Base-by-base conservation (phyloP, 1,140 invertebrate genomes). In the Saccostrea echinata region DNA sequence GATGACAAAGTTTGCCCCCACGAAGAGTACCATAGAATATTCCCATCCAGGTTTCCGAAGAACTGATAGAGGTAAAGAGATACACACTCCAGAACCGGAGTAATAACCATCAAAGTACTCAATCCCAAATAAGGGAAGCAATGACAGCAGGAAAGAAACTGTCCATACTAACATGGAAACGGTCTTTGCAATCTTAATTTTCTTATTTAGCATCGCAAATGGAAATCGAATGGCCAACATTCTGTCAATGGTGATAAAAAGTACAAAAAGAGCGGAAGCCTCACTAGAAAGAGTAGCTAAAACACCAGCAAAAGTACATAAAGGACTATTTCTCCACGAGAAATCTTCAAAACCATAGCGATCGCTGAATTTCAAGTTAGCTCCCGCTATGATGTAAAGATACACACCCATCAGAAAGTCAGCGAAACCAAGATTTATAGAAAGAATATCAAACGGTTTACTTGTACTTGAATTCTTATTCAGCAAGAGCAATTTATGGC, bases 281-380 rank as follows among this genome's bases (percentile, higher is more conserved):
- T 97, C 96, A 89, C 96, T 96, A 81, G 96, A 97, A 84, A 97
- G 95, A 30, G 96, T 97, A 90, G 96, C 96, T 64, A 97, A 92
- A 90, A 97, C 96, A n/a, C 97, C 97, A 94, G 94, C 96, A 83
- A 96, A 92, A 83, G 95, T 94, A 91, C 96, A 96, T 8, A 96
- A 92, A 6, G 88, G 86, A 84, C 95, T 96, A 24, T 94, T 93
- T 27, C 96, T 91, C 96, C 96, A 96, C 12, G 90, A 80, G n/a
- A 93, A 91, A 90, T 96, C 96, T 90, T 96, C 93, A 8, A 95
- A 93, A 71, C 95, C 95, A 91, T 96, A 96, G 11, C 95, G 94
- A 3, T 96, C 96, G 27, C 96, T 93, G 90, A 96, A 96, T 84
- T 94, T 93, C 12, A 94, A 91, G 91, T 96, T 96, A 0, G 95